A percentile compares a stretch with the other conserved stretches of the same genome.
phyloP scores from a whole-genome alignment of 2,113 vertebrate genomes.

The Chascanopsetta lugubris region DNA sequence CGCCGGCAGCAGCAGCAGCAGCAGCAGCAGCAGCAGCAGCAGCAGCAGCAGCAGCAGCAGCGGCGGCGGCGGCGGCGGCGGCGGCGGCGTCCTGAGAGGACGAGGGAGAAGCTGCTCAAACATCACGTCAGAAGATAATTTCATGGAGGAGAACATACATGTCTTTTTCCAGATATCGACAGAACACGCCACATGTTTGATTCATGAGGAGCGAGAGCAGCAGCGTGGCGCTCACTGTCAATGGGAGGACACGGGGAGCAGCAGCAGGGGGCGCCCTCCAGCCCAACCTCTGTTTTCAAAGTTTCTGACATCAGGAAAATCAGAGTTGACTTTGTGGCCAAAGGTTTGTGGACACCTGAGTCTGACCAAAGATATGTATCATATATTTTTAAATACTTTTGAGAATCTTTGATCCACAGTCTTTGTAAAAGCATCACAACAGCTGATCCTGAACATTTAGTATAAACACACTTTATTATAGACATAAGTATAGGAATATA shows the following conservation, averaged over 20 bases:
- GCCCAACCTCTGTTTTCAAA: not conserved
- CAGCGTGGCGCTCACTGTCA: not conserved
- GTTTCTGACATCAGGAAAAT: too few species aligned
- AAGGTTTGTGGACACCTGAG: too few species aligned
- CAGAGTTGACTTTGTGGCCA: too few species aligned
- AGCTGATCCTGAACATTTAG: too few species aligned
- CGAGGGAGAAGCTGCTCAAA: conserved; percentile 16
- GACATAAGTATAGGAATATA: too few species aligned
- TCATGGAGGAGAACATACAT: conserved; percentile 6
- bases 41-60: not conserved
- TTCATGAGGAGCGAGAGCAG: conserved; percentile 16
- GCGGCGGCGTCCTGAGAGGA: conserved; percentile 21
- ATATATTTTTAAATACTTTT: too few species aligned
- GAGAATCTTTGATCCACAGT: too few species aligned
- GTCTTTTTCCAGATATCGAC: conserved; percentile 7
- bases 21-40: not conserved
- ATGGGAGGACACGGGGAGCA: not conserved
- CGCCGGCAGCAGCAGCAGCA: not conserved
- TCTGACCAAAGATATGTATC: too few species aligned
- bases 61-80: not conserved
- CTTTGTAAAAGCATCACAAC: too few species aligned
- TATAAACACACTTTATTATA: too few species aligned
- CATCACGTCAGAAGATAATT: conserved; percentile 15
- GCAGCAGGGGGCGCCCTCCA: too few species aligned
- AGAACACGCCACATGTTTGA: conserved; percentile 32